phyloP scores from a whole-genome alignment of 2,113 vertebrate species.

The Pterocles orientalis region DNA sequence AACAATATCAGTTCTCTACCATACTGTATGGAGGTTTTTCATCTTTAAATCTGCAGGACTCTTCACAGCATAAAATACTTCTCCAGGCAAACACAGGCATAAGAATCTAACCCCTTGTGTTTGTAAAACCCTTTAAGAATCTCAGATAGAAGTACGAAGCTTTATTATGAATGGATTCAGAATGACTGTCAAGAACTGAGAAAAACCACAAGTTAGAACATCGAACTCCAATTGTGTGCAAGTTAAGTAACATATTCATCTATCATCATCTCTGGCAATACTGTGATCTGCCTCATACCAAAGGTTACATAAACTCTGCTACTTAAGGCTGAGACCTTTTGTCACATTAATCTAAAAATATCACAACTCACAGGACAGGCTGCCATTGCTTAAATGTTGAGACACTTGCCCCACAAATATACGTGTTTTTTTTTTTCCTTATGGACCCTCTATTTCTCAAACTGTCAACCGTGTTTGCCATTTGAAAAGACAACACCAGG shows the following conservation, averaged over 20 bases:
- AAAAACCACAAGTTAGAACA: background rate
- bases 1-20: conserved; percentile 16
- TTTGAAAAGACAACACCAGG: background rate
- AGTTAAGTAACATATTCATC: background rate
- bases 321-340: conserved; percentile 33
- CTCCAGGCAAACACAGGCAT: background rate
- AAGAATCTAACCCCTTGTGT: background rate
- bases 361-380: background rate
- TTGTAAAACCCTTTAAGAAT: background rate
- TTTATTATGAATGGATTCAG: background rate
- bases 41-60: conserved; percentile 30
- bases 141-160: background rate
- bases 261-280: conserved; percentile 3
- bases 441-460: background rate
- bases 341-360: conserved; percentile 46
- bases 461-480: background rate
- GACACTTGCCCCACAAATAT: background rate
- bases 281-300: background rate
- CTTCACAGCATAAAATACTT: background rate
- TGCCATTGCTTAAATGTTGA: background rate
- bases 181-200: background rate
- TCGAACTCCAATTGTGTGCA: background rate
- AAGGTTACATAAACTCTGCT: conserved; percentile 34
- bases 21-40: background rate
- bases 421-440: background rate